Conservation (phyloP, 2,888 invertebrate species). For the Eurytoma adleriae region DNA sequence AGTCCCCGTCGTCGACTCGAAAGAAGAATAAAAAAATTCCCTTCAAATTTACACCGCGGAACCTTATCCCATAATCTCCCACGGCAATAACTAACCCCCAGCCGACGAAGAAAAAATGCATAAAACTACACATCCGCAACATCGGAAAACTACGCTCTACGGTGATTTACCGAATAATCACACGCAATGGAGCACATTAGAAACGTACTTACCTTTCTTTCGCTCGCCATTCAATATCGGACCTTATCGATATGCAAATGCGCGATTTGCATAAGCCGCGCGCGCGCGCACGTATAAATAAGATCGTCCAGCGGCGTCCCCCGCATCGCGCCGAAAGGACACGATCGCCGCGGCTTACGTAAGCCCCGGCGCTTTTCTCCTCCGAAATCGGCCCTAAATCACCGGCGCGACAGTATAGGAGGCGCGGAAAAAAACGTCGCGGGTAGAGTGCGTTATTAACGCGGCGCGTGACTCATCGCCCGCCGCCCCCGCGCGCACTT, state of each 20-base stretch:
- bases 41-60: neutral
- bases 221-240: neutral
- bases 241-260: slow-evolving; percentile 30
- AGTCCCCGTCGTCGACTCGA: neutral
- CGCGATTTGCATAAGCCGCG: slow-evolving; percentile 14
- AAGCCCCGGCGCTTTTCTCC: slow-evolving; percentile 18
- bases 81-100: neutral
- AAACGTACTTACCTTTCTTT: slow-evolving; percentile 26
- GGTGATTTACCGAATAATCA: neutral
- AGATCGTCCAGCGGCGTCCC: no score
- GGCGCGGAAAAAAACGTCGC: neutral
- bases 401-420: no score
- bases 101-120: slow-evolving; percentile 1
- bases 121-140: neutral
- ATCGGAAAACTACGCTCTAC: slow-evolving; percentile 3
- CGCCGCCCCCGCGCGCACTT: neutral
- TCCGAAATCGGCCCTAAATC: no score
- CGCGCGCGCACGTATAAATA: no score
- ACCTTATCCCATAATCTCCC: neutral
- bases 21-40: no score
- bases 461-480: slow-evolving; percentile 49
- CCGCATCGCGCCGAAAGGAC: no score
- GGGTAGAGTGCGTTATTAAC: slow-evolving; percentile 42
- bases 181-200: neutral
- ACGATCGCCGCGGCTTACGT: neutral